Conservation (phyloP, 2,888 invertebrate species). For the Zonitis immaculata region DNA sequence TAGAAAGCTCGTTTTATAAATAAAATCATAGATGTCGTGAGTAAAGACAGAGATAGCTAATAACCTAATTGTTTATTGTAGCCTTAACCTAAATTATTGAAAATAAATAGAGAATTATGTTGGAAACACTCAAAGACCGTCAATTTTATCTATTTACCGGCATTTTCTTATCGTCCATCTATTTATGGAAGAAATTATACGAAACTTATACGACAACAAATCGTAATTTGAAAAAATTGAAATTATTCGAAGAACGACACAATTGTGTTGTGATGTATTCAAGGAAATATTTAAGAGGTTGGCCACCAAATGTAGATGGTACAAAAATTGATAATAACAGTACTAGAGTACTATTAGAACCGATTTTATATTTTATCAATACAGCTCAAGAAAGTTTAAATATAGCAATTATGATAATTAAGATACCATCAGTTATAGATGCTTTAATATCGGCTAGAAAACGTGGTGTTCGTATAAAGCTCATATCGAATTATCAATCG, state of each 20-base stretch:
- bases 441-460: constrained; percentile 30
- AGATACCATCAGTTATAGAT: constrained; percentile 25
- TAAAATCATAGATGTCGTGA: too few species aligned
- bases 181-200: constrained; percentile 30
- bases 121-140: not conserved
- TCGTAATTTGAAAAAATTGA: constrained; percentile 23
- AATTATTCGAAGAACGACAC: constrained; percentile 33
- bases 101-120: not conserved
- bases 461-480: constrained; percentile 36
- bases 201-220: constrained; percentile 24
- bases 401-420: constrained; percentile 36
- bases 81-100: not conserved
- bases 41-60: too few species aligned
- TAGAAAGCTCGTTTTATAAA: too few species aligned
- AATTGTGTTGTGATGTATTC: constrained; percentile 39
- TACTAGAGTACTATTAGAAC: constrained; percentile 29
- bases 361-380: constrained; percentile 37
- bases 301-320: constrained; percentile 25
- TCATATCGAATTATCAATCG: constrained; percentile 37
- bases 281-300: constrained; percentile 30
- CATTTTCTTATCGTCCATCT: constrained; percentile 12
- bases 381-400: constrained; percentile 34
- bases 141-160: not conserved
- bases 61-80: too few species aligned
- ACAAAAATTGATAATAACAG: constrained; percentile 15